Evolutionary conservation across 2,888 invertebrate species (phyloP), one percentile per base, ranked within the genome.

Genomic region (Scrobipalpa costella): DNA sequence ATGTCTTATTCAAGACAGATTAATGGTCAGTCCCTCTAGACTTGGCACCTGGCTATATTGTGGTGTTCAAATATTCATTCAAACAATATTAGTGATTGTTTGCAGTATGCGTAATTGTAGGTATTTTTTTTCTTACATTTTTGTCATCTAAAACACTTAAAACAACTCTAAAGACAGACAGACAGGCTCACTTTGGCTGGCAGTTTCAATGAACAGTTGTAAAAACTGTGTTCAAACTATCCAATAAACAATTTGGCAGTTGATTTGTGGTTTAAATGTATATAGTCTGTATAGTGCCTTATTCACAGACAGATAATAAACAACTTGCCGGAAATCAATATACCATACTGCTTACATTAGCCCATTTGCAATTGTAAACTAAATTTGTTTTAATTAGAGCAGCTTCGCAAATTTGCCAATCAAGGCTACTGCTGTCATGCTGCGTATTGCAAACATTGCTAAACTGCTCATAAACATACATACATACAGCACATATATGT

Each of bases 361-460:
- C 15, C 33, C 33, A 55, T 55, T 33, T 33, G n/a, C n/a, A 33
- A 33, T n/a, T 34, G 55, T 27, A 40, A 27, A 19, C 34, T 50
- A 44, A 60, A 60, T 33, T 60, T 44, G 60, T 60, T 44, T 21
- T 61, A 61, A 61, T 61, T 61, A 61, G 61, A 50, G 50, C 27
- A 50, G 50, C 13, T 49, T 61, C 8, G 40, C 17, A 11, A 59
- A 59, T 59, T 59, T 44, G 44, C 58, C 40, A 40, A 59, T 44
- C 58, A 59, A 59, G 60, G 61, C 38, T 38, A 61, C 11, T 50
- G 50, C 19, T 50, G 58, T 64, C 63, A 61, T 58, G 19, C 50
- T 17, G 50, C 50, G 21, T 64, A 61, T 60, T 27, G 58, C 59
- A 63, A 63, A 59, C 38, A 52, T 58, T 44, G 61, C 60, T 64